Evolutionary conservation across 1,140 invertebrate genomes (phyloP), one percentile per base, ranked within the genome.

Genomic region (Cotesia chilonis): DNA sequence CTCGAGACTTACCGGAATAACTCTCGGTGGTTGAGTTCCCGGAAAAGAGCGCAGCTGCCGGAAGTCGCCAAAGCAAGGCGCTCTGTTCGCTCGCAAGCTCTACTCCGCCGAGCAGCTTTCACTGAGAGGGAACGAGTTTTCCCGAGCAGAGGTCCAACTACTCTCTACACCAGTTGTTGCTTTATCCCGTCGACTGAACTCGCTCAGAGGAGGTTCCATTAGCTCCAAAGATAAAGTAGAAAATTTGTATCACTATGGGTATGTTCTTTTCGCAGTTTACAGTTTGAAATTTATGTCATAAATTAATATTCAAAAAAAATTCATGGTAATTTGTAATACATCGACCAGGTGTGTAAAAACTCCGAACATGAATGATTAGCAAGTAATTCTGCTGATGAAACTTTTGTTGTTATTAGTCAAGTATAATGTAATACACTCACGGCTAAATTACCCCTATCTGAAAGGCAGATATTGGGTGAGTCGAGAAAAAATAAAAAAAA

Each of bases 21-120:
- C 41, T 47, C 41, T 47, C 41, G 41, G 41, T 3, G 4, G 75
- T 75, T 61, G 75, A 78, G 79, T 82, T 82, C 81, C 78, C 73
- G 78, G 72, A 66, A 74, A 75, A 74, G 70, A 47, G 41, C 41
- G 79, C 80, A 80, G 75, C 78, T 81, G 78, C 78, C 80, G 80
- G 79, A 82, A 81, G 78, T 81, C 51, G 76, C 79, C 79, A 70
- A 74, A 75, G 74, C 71, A 76, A 79, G 78, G 80, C 79, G 78
- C 77, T 76, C 35, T 2, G 75, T 73, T 72, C 64, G 64, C 57
- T 52, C 7, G 72, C 14, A 77, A 73, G 70, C 74, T 73, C 73
- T 35, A n/a, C 55, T 73, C 73, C 36, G n/a, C 55, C 68, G 73
- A 75, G 71, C 72, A 73, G 55, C 70, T 55, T n/a, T 52, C 72